Percentiles rank a stretch among this genome's conserved stretches.
These are phyloP conservation scores for Aphodius sticticus DNA, from an alignment of 2,888 invertebrate genomes.

Conservation along the genomic window DNA sequence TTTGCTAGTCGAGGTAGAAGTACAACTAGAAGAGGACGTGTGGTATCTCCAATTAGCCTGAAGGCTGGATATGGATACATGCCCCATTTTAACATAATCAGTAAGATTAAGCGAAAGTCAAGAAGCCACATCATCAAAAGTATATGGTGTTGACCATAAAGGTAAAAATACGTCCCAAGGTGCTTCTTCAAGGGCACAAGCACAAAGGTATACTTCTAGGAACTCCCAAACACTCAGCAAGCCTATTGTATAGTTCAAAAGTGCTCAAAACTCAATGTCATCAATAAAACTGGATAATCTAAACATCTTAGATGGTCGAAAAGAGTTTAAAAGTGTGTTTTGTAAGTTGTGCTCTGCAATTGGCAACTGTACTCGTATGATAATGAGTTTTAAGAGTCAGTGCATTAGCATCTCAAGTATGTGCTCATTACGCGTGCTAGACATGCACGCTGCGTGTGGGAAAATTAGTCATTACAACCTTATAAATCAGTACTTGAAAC, in stretches of 20 bases:
- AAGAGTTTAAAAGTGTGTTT: too few species aligned
- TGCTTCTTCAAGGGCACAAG: conserved; percentile 58
- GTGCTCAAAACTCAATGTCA: conserved; percentile 60
- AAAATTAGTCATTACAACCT: not conserved
- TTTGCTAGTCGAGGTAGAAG: conserved; percentile 61
- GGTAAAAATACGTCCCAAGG: conserved; percentile 82
- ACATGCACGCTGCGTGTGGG: not conserved
- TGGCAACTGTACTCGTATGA: not conserved
- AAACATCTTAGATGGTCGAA: too few species aligned
- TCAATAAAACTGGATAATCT: too few species aligned
- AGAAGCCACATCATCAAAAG: conserved; percentile 64
- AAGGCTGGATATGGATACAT: conserved; percentile 77
- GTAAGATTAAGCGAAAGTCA: conserved; percentile 67
- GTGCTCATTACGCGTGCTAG: not conserved
- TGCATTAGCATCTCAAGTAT: conserved; percentile 4
- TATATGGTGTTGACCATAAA: conserved; percentile 79
- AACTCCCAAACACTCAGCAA: too few species aligned
- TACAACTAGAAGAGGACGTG: conserved; percentile 60
- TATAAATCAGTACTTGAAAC: not conserved
- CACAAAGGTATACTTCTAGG: conserved; percentile 51
- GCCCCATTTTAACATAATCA: conserved; percentile 91
- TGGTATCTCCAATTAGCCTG: conserved; percentile 71
- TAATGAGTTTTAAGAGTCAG: not conserved
- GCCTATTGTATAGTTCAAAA: conserved; percentile 62
- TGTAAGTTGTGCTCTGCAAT: not conserved